Evolutionary conservation across 1,140 invertebrate species (phyloP), one percentile per base, ranked within the genome.

Genomic region (Leptestheria dahalacensis): DNA sequence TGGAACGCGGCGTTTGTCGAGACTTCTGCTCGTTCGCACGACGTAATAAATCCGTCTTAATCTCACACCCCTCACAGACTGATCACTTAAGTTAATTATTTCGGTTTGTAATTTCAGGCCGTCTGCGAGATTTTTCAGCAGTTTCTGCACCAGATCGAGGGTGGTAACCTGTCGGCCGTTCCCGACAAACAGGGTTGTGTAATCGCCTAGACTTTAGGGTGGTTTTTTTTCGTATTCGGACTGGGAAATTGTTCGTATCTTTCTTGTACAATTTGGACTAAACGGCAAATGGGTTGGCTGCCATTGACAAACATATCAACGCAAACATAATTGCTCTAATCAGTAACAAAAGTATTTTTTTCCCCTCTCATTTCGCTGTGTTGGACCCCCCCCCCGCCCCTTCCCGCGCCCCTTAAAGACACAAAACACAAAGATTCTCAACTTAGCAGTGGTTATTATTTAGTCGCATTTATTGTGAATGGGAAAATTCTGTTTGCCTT

Each of bases 1-100:
- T 97, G 93, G 94, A 90, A 93, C 69, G 91, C 91, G 48, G 84
- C 85, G 62, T 97, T 97, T 79, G 74, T 97, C 41, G 94, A 98
- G 82, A 91, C 92, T 24, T 94, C 91, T 68, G 94, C 94, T 51
- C 96, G 96, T 76, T 84, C 93, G 71, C 93, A 95, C 79, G 86
- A 94, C 75, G 90, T 89, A 75, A 48, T 50, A 61, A 26, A 18
- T 54, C 2, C 15, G 62, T 46, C 26, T 48, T 41, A 41, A 6
- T 41, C 15, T 41, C 6, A 9, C 6, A 41, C 6, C 33, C 6
- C 15, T 41, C 6, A 41, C 33, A 15, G 15, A 41, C 33, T 41
- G 33, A 9, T 41, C n/a, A n/a, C 6, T 41, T 41, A 41, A 9
- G 15, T 41, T 41, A 15, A 41, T 41, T 41, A 63, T 60, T 53